Evolutionary conservation across 2,888 invertebrate genomes (phyloP), one percentile per base, ranked within the genome.

Genomic region (Drosophila diplacantha): DNA sequence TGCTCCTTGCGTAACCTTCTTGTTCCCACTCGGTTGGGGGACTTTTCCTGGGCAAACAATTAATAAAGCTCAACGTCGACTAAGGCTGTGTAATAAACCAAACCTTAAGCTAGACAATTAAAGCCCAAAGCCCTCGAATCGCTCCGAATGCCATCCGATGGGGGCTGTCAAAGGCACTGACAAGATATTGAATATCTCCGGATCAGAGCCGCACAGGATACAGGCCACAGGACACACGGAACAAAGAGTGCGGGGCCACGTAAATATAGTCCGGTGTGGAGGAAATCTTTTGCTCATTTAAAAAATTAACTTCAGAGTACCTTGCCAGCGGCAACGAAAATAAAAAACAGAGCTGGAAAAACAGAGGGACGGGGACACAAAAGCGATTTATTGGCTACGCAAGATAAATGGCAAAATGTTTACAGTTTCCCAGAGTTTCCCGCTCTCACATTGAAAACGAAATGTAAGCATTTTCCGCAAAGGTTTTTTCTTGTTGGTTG

Each of bases 391-490:
- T 80, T 80, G 80, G 80, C 74, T 56, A 76, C 74, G 69, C 62
- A 83, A 83, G 80, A 80, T 80, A 80, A 80, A 80, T 80, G 82
- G 80, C 74, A 68, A 77, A 83, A 75, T 83, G 78, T 79, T 83
- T 83, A 83, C 78, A 79, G 73, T 79, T 83, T 81, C 79, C 69
- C 60, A 26, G 47, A 14, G 39, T 37, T 46, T 46, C 24, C 35
- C 38, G 26, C 47, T 41, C 39, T 26, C 47, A 26, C 60, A 59
- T 64, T 64, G 69, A 77, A 77, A 77, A 51, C 67, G 77, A 77
- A 69, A 69, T 74, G 83, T 82, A 82, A 78, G 78, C 78, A 82
- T 80, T 78, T 78, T 80, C 78, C 83, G 74, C 58, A 67, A 63
- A 66, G 69, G 70, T 55, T 56, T 62, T 69, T 43, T 37, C 61